phyloP scores from a whole-genome alignment of 2,797 vertebrate species.

The Gymnoscopelus braueri region DNA sequence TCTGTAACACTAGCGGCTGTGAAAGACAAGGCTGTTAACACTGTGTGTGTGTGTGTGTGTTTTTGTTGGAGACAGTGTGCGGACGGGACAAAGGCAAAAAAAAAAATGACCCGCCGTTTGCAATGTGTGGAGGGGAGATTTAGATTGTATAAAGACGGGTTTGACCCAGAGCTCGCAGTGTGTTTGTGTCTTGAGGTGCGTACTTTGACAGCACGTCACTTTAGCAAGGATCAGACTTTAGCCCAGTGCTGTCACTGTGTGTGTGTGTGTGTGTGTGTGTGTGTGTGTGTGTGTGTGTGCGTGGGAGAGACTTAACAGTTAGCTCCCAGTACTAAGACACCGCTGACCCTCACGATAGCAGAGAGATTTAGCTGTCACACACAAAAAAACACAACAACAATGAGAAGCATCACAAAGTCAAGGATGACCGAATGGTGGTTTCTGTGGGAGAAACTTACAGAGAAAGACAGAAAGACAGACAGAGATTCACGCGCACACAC shows the following conservation, averaged over 20 bases:
- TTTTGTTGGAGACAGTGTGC: slow-evolving; percentile 54
- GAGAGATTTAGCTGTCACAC: slow-evolving; percentile 53
- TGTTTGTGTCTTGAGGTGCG: slow-evolving; percentile 70
- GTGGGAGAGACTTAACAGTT: slow-evolving; percentile 55
- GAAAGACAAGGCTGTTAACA: slow-evolving; percentile 67
- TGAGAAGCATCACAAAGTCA: slow-evolving; percentile 26
- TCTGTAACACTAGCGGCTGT: slow-evolving; percentile 54
- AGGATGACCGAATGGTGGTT: slow-evolving; percentile 35
- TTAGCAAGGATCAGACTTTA: slow-evolving; percentile 70
- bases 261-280: slow-evolving; percentile 9
- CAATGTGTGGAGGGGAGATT: slow-evolving; percentile 72
- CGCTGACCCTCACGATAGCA: background rate
- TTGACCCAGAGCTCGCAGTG: slow-evolving; percentile 67
- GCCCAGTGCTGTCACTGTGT: slow-evolving; percentile 51
- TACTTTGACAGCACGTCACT: slow-evolving; percentile 74
- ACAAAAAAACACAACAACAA: no score
- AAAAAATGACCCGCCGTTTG: slow-evolving; percentile 60
- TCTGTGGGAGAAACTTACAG: slow-evolving; percentile 43
- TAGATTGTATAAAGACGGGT: slow-evolving; percentile 62
- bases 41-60: slow-evolving; percentile 39
- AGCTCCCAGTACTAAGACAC: slow-evolving; percentile 55
- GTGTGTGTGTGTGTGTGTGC: background rate
- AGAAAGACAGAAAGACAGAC: no score
- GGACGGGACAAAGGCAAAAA: slow-evolving; percentile 65
- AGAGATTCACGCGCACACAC: no score